Base-by-base conservation (phyloP, 2,113 vertebrate species). In the Falcunculus frontatus region DNA sequence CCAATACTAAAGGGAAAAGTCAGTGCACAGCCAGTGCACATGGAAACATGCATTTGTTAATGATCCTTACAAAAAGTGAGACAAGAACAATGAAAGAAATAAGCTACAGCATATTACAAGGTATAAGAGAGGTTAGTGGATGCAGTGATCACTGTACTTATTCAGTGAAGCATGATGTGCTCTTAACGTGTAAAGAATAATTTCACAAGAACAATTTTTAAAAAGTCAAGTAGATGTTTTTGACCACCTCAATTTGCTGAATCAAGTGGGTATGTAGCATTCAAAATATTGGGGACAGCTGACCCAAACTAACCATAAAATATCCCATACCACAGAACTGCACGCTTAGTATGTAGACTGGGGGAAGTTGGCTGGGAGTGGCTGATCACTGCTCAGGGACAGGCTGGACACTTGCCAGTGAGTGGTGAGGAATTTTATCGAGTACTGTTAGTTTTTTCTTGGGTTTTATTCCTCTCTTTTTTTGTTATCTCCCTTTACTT, bases 241-340 rank as follows among this genome's bases (percentile, higher is more conserved):
- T 53, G 10, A 65, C 32, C 17, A 49, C 37, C 29, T 2, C 13
- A 44, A 16, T 81, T 91, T 95, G 7, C 39, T 79, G 35, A 78
- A 27, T 63, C 20, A 49, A 46, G 9, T 82, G 42, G 3, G 4
- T 53, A 46, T 23, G 6, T 55, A 20, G 57, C 59, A 39, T 29
- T 57, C 35, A 87, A 78, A 90, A 22, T 55, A 59, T 68, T 13
- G n/a, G 19, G 15, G 30, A 53, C 12, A 2, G 0, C 9, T 52
- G 33, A 59, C 14, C 29, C 65, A 84, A 79, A 52, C 33, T 59
- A 26, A 11, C 16, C 1, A 2, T 44, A 64, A 5, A 8, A 21
- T 52, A n/a, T 21, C 57, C 27, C 1, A 0, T 26, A 19, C 3
- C 10, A 52, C 3, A 29, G 33, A n/a, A 46, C 0, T 0, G 8